These are phyloP conservation scores for Epizoanthus rinbou DNA, from an alignment of 92 coral and sea anemone species.

Conservation along the genomic window DNA sequence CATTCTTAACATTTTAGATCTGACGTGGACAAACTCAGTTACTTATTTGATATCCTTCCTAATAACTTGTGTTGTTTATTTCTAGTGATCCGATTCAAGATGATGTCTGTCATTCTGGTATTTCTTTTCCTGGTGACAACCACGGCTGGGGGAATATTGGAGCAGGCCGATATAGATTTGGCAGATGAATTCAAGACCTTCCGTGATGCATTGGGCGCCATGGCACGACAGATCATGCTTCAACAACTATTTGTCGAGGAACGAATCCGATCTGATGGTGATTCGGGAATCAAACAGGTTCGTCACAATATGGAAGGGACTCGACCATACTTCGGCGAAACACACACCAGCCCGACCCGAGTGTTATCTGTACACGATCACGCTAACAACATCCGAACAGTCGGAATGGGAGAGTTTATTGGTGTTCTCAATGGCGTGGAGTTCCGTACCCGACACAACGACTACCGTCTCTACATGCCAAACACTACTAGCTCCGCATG, in stretches of 20 bases:
- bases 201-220: too few relatives aligned
- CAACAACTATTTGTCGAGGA: slow-evolving; percentile 63
- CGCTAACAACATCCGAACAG: slow-evolving; percentile 78
- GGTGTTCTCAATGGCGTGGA: slow-evolving; percentile 86
- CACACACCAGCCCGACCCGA: slow-evolving; percentile 41
- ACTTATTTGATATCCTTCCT: too few relatives aligned
- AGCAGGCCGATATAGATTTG: too few relatives aligned
- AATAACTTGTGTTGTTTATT: too few relatives aligned
- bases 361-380: slow-evolving; percentile 80
- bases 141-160: too few relatives aligned
- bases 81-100: too few relatives aligned
- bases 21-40: too few relatives aligned
- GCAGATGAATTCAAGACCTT: too few relatives aligned
- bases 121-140: too few relatives aligned
- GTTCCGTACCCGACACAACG: slow-evolving; percentile 89
- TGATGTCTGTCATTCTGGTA: too few relatives aligned
- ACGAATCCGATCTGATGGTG: slow-evolving; percentile 64
- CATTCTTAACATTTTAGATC: too few relatives aligned
- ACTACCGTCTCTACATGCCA: slow-evolving; percentile 85
- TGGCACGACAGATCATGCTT: slow-evolving; percentile 46
- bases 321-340: slow-evolving; percentile 40
- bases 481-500: slow-evolving; percentile 52
- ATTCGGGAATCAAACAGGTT: slow-evolving; percentile 66
- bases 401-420: slow-evolving; percentile 82
- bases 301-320: slow-evolving; percentile 41